phyloP scores from a whole-genome alignment of 2,797 vertebrate genomes.

The Falco biarmicus region DNA sequence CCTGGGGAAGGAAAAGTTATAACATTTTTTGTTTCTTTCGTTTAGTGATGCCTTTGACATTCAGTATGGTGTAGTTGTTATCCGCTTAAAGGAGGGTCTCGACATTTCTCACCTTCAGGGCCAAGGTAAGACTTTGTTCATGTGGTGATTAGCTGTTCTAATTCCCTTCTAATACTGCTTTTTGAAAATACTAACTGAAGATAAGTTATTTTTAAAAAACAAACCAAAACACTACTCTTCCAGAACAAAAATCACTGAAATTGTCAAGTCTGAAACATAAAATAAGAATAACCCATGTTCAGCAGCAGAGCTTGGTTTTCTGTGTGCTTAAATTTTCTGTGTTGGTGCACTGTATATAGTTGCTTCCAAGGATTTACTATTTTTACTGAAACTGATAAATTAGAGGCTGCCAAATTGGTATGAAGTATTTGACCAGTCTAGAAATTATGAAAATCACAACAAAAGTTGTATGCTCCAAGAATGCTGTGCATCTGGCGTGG shows the following conservation, averaged over 20 bases:
- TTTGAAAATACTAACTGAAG: background rate
- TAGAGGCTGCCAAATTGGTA: background rate
- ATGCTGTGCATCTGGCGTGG: background rate
- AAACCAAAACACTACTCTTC: background rate
- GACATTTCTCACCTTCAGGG: conserved; percentile 97
- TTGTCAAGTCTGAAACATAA: background rate
- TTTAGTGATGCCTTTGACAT: conserved; percentile 94
- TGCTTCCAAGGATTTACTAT: background rate
- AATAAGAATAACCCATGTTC: background rate
- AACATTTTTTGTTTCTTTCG: background rate
- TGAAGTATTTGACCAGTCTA: background rate
- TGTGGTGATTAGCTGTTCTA: background rate
- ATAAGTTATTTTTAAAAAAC: background rate
- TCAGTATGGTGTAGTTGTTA: conserved; percentile 93
- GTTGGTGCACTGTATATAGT: background rate
- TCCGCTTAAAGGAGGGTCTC: conserved; percentile 92
- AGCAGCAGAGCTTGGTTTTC: background rate
- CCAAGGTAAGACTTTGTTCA: conserved; percentile 84
- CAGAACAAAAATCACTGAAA: background rate
- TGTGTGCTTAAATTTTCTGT: background rate
- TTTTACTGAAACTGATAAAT: background rate
- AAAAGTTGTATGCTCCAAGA: background rate
- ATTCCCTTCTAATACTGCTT: background rate
- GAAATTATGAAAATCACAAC: background rate
- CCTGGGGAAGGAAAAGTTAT: background rate